Evolutionary conservation across 2,113 vertebrate genomes (phyloP).

Genomic region (Lasiurus cinereus): DNA sequence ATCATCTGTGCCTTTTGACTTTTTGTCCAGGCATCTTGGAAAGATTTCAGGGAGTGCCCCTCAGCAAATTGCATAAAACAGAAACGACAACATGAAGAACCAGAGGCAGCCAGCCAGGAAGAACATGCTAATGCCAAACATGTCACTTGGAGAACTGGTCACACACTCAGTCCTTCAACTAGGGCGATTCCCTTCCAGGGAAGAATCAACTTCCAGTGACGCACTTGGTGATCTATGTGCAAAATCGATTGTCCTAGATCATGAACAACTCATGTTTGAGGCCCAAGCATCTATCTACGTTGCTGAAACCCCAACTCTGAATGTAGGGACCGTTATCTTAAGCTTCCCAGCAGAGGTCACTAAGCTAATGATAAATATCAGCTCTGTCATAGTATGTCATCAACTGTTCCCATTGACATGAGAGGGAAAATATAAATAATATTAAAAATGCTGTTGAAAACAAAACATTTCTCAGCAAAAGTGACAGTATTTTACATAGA

Average conservation of each 20-base stretch:
- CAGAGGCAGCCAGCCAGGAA: not conserved
- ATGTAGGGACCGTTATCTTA: conserved; percentile 59
- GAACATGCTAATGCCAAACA: not conserved
- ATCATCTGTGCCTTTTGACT: not conserved
- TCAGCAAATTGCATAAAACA: conserved; percentile 30
- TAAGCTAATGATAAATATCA: conserved; percentile 80
- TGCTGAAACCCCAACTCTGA: not conserved
- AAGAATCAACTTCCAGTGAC: not conserved
- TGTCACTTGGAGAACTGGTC: not conserved
- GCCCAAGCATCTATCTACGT: not conserved
- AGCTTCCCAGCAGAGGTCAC: conserved; percentile 83
- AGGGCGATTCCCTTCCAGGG: not conserved
- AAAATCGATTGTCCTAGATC: not conserved
- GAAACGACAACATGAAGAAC: not conserved
- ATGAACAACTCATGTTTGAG: not conserved
- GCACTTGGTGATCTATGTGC: not conserved
- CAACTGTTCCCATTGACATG: not conserved
- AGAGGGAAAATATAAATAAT: not conserved
- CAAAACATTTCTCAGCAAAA: not conserved
- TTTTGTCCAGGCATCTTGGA: not conserved
- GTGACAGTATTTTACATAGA: not conserved
- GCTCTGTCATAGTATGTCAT: not conserved
- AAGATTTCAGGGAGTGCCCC: conserved; percentile 28
- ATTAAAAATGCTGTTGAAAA: not conserved
- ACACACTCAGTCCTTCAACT: not conserved